Evolutionary conservation across 2,888 invertebrate species (phyloP), one percentile per base, ranked within the genome.

Genomic region (Bhutanitis thaidina): DNA sequence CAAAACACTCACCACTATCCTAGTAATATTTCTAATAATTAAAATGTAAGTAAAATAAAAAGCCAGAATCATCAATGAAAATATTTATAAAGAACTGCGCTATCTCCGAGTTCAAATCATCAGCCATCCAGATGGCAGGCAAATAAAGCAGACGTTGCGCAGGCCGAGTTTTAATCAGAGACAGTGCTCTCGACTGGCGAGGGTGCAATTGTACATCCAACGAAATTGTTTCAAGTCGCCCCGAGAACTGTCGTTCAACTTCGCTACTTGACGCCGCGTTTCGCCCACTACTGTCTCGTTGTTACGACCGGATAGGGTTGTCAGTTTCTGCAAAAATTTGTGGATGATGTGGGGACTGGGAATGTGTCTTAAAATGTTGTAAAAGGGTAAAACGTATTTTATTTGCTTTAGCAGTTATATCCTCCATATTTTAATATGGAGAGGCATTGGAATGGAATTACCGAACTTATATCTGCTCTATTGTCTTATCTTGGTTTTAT

Each of bases 91-190:
- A 5, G 10, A 12, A 13, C 34, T 34, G 13, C 34, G n/a, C n/a
- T n/a, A 52, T 52, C 47, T 13, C 15, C 32, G 36, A 47, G 43
- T 43, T 34, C 12, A 43, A 46, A 51, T 51, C 40, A 51, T 45
- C 45, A 30, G 38, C 14, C 35, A 58, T 55, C 53, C 49, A 46
- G 55, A 54, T 53, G 56, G 54, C 51, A 61, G 61, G 64, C 64
- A 74, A 75, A 77, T 71, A 76, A 74, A 77, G 67, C 65, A 63
- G 58, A 53, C 61, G 61, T 58, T 57, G 58, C 59, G 58, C 56
- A 63, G 68, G 64, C 65, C 56, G 69, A 70, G 74, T 80, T 81
- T 67, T 80, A 82, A 83, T 82, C 82, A 83, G 72, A 69, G 64
- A 65, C 77, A 71, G 71, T 66, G 74, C 75, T 67, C 75, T 77